phyloP scores from a whole-genome alignment of 1,140 invertebrate genomes.

The Sycobia sp. region DNA sequence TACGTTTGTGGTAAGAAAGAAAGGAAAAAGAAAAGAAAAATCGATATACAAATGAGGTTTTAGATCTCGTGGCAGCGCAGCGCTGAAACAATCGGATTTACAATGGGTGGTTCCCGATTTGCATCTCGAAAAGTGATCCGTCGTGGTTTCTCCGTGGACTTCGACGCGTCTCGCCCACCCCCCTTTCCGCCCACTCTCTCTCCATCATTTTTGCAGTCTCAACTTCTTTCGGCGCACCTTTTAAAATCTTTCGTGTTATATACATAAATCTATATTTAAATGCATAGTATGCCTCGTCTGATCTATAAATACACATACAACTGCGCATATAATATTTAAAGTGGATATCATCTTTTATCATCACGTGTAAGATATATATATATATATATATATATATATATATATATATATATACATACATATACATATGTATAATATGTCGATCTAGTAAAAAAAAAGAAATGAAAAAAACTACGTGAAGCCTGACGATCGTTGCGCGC shows the following conservation, averaged over 20 bases:
- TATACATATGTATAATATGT: conserved; percentile 11
- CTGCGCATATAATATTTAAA: too few relatives aligned
- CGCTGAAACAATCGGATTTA: conserved; percentile 32
- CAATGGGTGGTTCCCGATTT: conserved; percentile 19
- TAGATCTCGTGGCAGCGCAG: conserved; percentile 2
- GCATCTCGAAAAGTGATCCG: conserved; percentile 30
- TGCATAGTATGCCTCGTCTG: conserved; percentile 45
- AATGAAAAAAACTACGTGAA: too few relatives aligned
- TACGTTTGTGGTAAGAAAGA: too few relatives aligned
- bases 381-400: conserved; percentile 31
- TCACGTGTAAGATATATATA: too few relatives aligned
- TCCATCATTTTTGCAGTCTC: too few relatives aligned
- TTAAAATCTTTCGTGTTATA: conserved; percentile 33
- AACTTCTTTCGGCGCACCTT: conserved; percentile 31
- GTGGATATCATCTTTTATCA: too few relatives aligned
- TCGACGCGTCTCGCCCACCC: conserved; percentile 13
- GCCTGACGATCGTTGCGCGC: conserved; percentile 27
- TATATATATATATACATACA: not conserved
- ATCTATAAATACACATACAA: conserved; percentile 35
- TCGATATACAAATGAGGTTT: not conserved
- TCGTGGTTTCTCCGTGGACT: conserved; percentile 28
- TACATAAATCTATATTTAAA: conserved; percentile 50
- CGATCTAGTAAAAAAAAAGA: conserved; percentile 11
- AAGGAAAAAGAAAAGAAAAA: not conserved
- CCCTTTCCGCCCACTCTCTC: too few relatives aligned